Evolutionary conservation across 2,797 vertebrate genomes (phyloP).

Genomic region (Syndactyla subalaris): DNA sequence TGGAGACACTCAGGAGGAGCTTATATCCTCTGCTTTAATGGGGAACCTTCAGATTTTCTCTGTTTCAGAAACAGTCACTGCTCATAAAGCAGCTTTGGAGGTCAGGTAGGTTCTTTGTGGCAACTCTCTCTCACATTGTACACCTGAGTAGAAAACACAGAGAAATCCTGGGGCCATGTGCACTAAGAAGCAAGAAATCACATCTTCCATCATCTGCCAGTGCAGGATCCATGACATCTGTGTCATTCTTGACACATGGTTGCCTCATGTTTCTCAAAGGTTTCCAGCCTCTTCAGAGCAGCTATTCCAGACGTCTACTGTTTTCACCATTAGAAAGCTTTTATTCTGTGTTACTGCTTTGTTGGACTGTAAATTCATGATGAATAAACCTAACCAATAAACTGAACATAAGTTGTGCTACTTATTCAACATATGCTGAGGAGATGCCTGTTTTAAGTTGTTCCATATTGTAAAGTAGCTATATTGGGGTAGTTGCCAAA

Average conservation of each 20-base stretch:
- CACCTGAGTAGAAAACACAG: not conserved
- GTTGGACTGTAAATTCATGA: not conserved
- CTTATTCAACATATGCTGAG: not conserved
- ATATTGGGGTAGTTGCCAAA: not conserved
- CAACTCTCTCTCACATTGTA: not conserved
- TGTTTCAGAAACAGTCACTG: not conserved
- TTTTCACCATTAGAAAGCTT: not conserved
- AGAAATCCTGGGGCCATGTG: not conserved
- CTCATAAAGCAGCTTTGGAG: not conserved
- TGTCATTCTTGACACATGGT: not conserved
- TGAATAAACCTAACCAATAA: not conserved
- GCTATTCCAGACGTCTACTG: not conserved
- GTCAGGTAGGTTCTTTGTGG: not conserved
- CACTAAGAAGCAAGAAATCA: not conserved
- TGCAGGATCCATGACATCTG: not conserved
- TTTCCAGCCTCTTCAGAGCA: not conserved
- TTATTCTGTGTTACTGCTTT: not conserved
- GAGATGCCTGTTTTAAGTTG: not conserved
- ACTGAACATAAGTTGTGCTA: not conserved
- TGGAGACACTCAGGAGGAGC: not conserved
- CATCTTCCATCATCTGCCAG: rapidly evolving
- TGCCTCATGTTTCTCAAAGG: not conserved
- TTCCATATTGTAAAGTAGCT: not conserved
- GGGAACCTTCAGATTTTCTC: not conserved
- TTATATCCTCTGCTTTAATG: not conserved